Evolutionary conservation across 2,797 vertebrate species (phyloP).

Genomic region (Telmatherina bonti): DNA sequence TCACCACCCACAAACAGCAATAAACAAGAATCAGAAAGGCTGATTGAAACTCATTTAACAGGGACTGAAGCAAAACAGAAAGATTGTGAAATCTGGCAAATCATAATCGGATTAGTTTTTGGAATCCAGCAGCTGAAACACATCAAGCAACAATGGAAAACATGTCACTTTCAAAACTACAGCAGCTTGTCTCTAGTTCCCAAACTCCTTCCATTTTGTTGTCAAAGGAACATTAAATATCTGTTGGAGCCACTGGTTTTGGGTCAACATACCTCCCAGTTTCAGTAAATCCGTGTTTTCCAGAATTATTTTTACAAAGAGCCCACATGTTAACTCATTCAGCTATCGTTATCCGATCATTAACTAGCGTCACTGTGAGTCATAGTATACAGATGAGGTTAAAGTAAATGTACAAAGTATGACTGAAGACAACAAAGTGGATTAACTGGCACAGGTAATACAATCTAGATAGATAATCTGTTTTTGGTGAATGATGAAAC

Average conservation of each 20-base stretch:
- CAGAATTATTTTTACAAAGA: conserved; percentile 2
- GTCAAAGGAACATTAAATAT: neutral
- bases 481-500: conserved; percentile 34
- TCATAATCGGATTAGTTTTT: neutral
- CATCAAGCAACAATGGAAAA: neutral
- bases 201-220: no score
- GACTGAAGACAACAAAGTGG: conserved; percentile 11
- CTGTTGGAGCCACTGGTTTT: neutral
- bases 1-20: neutral
- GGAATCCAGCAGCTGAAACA: neutral
- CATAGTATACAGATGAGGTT: neutral
- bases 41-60: neutral
- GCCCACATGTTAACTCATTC: neutral
- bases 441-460: no score
- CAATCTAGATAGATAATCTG: conserved; percentile 35
- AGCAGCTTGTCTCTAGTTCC: neutral
- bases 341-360: neutral
- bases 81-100: neutral
- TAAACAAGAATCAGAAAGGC: neutral
- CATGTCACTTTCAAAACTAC: neutral
- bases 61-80: neutral
- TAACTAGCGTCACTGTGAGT: neutral
- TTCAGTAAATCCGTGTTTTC: neutral
- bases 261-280: neutral
- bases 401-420: conserved; percentile 5